These are phyloP conservation scores for Cossypha caffra DNA, from an alignment of 2,797 vertebrate species.

Conservation along the genomic window DNA sequence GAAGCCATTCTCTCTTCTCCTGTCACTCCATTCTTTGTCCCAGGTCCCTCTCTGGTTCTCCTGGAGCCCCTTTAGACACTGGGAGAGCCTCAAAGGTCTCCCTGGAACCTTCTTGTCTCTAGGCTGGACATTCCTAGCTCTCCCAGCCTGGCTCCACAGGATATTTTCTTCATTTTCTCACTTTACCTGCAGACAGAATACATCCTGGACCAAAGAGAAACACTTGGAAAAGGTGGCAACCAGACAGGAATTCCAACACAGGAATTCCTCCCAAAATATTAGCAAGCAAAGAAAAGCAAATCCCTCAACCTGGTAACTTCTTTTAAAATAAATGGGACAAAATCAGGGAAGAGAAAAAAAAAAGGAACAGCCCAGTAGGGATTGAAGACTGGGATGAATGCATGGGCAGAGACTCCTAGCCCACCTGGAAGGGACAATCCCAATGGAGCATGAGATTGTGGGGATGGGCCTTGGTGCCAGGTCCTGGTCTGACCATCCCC, in stretches of 20 bases:
- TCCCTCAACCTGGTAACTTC: neutral
- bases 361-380: neutral
- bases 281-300: neutral
- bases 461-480: accelerated
- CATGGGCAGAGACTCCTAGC: neutral
- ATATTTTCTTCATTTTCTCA: neutral
- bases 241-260: neutral
- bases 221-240: accelerated
- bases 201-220: neutral
- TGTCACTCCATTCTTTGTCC: neutral
- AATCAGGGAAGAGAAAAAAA: neutral
- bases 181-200: neutral
- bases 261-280: neutral
- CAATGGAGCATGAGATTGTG: accelerated
- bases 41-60: neutral
- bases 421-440: neutral
- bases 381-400: neutral
- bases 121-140: neutral
- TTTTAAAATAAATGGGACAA: neutral
- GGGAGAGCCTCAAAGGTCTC: neutral
- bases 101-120: neutral
- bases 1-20: neutral
- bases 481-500: neutral
- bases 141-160: accelerated
- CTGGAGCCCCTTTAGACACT: neutral